Evolutionary conservation across 2,888 invertebrate species (phyloP), one percentile per base, ranked within the genome.

Genomic region (Dasypolia templi): DNA sequence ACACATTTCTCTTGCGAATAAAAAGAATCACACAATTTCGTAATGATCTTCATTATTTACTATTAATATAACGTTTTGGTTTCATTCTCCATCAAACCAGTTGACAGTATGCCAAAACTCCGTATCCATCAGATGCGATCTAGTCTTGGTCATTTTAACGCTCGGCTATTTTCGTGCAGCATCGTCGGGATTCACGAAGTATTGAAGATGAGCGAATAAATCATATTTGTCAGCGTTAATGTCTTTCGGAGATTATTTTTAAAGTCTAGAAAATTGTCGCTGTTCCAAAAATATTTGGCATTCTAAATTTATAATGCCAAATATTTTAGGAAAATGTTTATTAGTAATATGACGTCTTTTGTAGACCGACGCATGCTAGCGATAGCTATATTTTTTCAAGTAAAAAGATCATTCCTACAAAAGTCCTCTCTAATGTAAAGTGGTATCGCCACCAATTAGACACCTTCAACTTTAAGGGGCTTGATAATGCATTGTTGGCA

Each of bases 81-180:
- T 17, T 19, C 46, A 14, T 66, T 83, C 56, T 67, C 53, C 61
- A 78, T 73, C 68, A 82, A 42, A 75, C n/a, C 11, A 35, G 29
- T 75, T 86, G 85, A 67, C 85, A 79, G 19, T 0, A 19, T 86
- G 85, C 85, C 85, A 85, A 86, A 59, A 26, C 11, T 19, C 22
- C 17, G 61, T 46, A 55, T 74, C 42, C 61, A 77, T 82, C 73
- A 66, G 14, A 67, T 55, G 58, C 66, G 73, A 82, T 70, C 82
- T 74, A 74, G 70, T 81, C 61, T 73, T 75, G 79, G 74, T 65
- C 71, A 75, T 63, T 77, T 53, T n/a, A 59, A 70, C 51, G 17
- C 26, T 61, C 73, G 61, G 53, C 77, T 85, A 86, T 85, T 86
- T 86, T 44, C 44, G 82, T 55, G 14, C 59, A n/a, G 19, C 49